Base-by-base conservation (phyloP, 35 echinoderm and acorn worm genomes). In the Anneissia japonica region DNA sequence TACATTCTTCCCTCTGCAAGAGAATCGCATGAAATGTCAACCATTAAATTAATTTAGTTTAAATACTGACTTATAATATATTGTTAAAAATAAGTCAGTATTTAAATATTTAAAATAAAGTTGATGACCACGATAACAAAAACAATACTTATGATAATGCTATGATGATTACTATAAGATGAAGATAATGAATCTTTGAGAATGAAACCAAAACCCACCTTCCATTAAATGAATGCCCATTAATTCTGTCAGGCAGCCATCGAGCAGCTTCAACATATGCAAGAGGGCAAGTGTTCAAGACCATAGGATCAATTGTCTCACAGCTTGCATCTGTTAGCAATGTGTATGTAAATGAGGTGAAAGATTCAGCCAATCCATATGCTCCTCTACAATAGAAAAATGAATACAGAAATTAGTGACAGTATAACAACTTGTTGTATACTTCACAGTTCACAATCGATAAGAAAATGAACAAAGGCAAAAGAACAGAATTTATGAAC, bases 141-240 rank as follows among this genome's bases (percentile, higher is more conserved):
- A 17, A 78, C 76, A 78, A 14, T 17, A 78, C 31, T 13, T 29
- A 78, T 31, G 12, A 31, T 13, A 14, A 34, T 31, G 76, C 14
- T 78, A 14, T 16, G 14, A 16, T 28, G 55, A 16, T 14, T 16
- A 16, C 28, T 72, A 29, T 35, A 39, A 85, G 35, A 32, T 46
- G 72, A 30, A 31, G 81, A 83, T 13, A 72, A 13, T 72, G n/a
- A n/a, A 72, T n/a, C 13, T 14, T 77, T 29, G 17, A n/a, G 17
- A 16, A 78, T 0, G 16, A 30, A 17, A n/a, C 76, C 32, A 78
- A 16, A n/a, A 86, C 95, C 86, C 84, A 97, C 95, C 87, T 93
- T 77, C 95, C 95, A 39, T 88, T 72, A 72, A 97, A 97, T 40
- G 82, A 82, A 40, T 93, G 88, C 45, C 85, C 86, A 86, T 97